phyloP scores from a whole-genome alignment of 2,113 vertebrate genomes.

The Speoplatyrhinus poulsoni region DNA sequence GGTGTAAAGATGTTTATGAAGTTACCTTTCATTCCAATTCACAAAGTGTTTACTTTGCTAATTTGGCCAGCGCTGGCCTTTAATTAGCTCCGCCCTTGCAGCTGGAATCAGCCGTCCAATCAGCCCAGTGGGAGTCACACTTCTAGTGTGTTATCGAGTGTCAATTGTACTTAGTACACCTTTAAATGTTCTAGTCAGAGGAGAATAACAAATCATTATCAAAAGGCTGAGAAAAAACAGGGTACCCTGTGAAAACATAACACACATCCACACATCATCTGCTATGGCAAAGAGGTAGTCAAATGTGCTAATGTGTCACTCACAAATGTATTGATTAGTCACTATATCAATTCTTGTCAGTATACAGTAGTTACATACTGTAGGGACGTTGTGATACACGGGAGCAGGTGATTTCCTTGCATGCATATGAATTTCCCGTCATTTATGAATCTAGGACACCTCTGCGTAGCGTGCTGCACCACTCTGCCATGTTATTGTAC shows the following conservation, averaged over 20 bases:
- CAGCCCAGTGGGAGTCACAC: neutral
- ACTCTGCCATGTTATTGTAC: slow-evolving; percentile 45
- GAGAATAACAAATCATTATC: neutral
- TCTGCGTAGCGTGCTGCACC: slow-evolving; percentile 26
- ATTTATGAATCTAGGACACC: slow-evolving; percentile 64
- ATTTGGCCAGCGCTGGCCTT: neutral
- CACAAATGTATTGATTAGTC: slow-evolving; percentile 16
- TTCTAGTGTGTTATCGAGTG: neutral
- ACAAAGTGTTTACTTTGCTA: too few relatives aligned
- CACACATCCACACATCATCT: neutral
- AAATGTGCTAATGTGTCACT: slow-evolving; percentile 4
- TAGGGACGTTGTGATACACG: slow-evolving; percentile 25
- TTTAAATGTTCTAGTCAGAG: neutral
- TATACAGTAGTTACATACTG: slow-evolving; percentile 24
- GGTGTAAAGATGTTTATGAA: too few relatives aligned
- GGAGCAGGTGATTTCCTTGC: slow-evolving; percentile 40
- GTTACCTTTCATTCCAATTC: too few relatives aligned
- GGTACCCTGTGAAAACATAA: too few relatives aligned
- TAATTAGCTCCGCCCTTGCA: too few relatives aligned
- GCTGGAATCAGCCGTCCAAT: too few relatives aligned
- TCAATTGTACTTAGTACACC: too few relatives aligned
- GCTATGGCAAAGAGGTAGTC: neutral
- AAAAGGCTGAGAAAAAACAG: neutral
- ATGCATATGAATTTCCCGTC: slow-evolving; percentile 42
- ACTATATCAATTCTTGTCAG: slow-evolving; percentile 18